These are phyloP conservation scores for Proterorhinus semilunaris DNA, from an alignment of 2,113 vertebrate genomes.

Conservation along the genomic window DNA sequence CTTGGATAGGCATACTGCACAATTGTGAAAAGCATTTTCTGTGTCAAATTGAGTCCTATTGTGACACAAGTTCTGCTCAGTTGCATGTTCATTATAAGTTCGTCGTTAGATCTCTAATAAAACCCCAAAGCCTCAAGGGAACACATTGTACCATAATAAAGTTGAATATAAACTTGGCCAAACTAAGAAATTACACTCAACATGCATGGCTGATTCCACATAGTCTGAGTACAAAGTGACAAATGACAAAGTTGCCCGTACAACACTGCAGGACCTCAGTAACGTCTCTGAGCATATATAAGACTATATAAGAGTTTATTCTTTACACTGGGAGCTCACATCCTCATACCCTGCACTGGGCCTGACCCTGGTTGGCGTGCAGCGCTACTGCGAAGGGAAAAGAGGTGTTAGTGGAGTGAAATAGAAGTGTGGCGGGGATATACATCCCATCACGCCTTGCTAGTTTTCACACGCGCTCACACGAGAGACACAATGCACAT, in stretches of 20 bases:
- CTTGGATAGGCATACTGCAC: too few species aligned
- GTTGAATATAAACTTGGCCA: background rate
- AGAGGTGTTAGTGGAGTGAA: slow-evolving; percentile 30
- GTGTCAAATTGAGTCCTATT: too few species aligned
- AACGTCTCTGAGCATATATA: background rate
- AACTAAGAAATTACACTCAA: background rate
- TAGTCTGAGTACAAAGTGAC: background rate
- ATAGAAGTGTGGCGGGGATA: slow-evolving; percentile 14
- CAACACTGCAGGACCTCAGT: slow-evolving; percentile 1
- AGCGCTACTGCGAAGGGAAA: background rate
- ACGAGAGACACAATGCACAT: slow-evolving; percentile 1
- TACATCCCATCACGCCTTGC: slow-evolving; percentile 8
- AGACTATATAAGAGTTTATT: slow-evolving; percentile 10
- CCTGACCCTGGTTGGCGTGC: slow-evolving; percentile 20
- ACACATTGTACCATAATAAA: background rate
- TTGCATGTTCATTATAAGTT: too few species aligned
- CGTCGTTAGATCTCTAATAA: too few species aligned
- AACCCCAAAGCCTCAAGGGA: too few species aligned
- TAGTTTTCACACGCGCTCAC: slow-evolving; percentile 12
- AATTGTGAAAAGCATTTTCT: too few species aligned
- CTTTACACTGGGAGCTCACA: slow-evolving; percentile 13
- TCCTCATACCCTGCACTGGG: slow-evolving; percentile 28
- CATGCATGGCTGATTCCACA: background rate
- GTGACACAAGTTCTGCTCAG: too few species aligned
- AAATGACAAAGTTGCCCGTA: background rate